Base-by-base conservation (phyloP, 1,140 invertebrate genomes). In the Nebria ingens region DNA sequence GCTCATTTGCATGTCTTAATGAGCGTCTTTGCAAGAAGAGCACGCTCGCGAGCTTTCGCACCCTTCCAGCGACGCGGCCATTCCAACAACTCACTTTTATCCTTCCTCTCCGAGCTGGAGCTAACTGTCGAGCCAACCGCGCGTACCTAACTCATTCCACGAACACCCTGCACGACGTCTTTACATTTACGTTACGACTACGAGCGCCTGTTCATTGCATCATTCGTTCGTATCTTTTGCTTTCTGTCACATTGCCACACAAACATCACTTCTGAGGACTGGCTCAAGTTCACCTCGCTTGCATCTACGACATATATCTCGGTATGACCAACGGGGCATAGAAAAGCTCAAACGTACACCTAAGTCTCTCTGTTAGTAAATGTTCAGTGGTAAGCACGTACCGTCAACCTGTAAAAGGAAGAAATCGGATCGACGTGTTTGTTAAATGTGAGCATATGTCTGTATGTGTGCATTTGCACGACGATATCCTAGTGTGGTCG, bases 1-100 rank as follows among this genome's bases (percentile, higher is more conserved):
- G 53, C 60, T 65, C 62, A 65, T 65, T 65, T 65, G 64, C 64
- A 65, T 65, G 59, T 64, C 64, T 65, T 65, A 65, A 65, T 65
- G 64, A 65, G 64, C 61, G 58, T 61, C 64, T 65, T 64, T 65
- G 62, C 62, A 56, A 56, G 60, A 59, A 56, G 52, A 56, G 60
- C 56, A 60, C 59, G n/a, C 40, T 45, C 17, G 40, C 15, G 40
- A 11, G 40, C 40, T 45, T 45, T 45, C 52, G 55, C 57, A 57
- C 52, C 56, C 54, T 57, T 55, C 56, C 56, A 56, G 51, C 57
- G 56, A 50, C 56, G 56, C 56, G 54, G 55, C 54, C 58, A 59
- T 62, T 64, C 60, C 59, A 62, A 64, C 61, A 61, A 59, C 59
- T 62, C 59, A 62, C 59, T 64, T 64, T 64, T 61, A 62, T 62